Conservation (phyloP, 2,113 vertebrate genomes). For the Monopterus albus region DNA sequence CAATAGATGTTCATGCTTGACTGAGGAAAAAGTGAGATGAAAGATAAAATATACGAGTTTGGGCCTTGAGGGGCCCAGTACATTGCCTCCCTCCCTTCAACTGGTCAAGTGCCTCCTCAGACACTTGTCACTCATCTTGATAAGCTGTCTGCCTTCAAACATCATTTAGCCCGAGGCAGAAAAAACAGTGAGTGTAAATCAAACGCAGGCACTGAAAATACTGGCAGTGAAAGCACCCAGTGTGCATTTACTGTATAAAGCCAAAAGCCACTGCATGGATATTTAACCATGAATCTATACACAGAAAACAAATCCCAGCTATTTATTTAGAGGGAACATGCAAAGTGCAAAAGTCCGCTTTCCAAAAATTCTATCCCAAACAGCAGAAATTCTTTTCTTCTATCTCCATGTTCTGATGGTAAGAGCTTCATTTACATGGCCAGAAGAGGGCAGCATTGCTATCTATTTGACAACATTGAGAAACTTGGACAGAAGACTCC, state of each 20-base stretch:
- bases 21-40: background rate
- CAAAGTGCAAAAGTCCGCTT: background rate
- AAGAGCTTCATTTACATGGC: slow-evolving; percentile 8
- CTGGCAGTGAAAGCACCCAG: background rate
- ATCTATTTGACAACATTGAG: slow-evolving; percentile 36
- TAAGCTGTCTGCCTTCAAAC: slow-evolving; percentile 27
- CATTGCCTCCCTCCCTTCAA: background rate
- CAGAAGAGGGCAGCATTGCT: slow-evolving; percentile 79
- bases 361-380: background rate
- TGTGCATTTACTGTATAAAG: slow-evolving; percentile 11
- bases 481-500: background rate
- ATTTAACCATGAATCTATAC: background rate
- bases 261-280: slow-evolving; percentile 8
- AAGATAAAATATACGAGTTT: slow-evolving; percentile 18
- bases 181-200: slow-evolving; percentile 12
- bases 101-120: slow-evolving; percentile 6
- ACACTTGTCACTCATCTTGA: slow-evolving; percentile 46
- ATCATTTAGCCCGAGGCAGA: slow-evolving; percentile 27
- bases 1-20: background rate
- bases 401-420: background rate
- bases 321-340: background rate
- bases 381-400: background rate
- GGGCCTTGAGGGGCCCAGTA: slow-evolving; percentile 24
- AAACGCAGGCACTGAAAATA: background rate
- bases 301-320: background rate